Conservation (phyloP, 2,888 invertebrate species). For the Matsumyia berberina region DNA sequence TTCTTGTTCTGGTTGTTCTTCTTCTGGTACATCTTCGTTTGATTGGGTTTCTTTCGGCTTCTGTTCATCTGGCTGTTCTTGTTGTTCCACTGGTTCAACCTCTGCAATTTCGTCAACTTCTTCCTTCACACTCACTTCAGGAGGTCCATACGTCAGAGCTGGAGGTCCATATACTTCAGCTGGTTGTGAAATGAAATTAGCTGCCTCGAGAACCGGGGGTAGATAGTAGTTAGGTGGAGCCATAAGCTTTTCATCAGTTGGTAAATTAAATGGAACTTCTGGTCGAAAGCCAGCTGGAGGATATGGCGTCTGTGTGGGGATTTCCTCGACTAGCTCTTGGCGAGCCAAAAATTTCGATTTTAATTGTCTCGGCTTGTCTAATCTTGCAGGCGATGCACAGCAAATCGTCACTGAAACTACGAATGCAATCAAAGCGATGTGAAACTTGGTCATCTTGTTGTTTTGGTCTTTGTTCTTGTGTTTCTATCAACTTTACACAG, state of each 20-base stretch:
- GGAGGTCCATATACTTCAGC: conserved; percentile 57
- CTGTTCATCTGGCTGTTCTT: conserved; percentile 14
- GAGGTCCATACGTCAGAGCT: conserved; percentile 57
- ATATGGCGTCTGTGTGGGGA: conserved; percentile 55
- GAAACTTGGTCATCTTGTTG: conserved; percentile 41
- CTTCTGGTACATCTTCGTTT: not conserved
- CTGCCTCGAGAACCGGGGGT: conserved; percentile 47
- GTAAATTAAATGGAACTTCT: conserved; percentile 56
- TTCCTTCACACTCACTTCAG: conserved; percentile 14
- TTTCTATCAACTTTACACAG: not conserved
- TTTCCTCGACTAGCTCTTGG: conserved; percentile 38
- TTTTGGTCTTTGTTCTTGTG: not conserved
- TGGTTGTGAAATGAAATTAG: conserved; percentile 43
- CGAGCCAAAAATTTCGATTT: conserved; percentile 38
- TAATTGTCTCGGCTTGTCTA: conserved; percentile 19
- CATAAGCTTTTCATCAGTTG: conserved; percentile 42
- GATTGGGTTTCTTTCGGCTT: not conserved
- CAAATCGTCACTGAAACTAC: conserved; percentile 8
- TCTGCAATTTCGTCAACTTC: conserved; percentile 9
- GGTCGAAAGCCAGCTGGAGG: conserved; percentile 58
- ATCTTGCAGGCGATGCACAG: conserved; percentile 47
- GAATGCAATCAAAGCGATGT: conserved; percentile 22
- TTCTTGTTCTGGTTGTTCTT: not conserved
- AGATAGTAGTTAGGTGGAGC: conserved; percentile 56
- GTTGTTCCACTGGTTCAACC: not conserved